A percentile compares a stretch with the other conserved stretches of the same genome.
These are phyloP conservation scores for Epinotia ramella DNA, from an alignment of 2,888 invertebrate genomes.

Conservation along the genomic window DNA sequence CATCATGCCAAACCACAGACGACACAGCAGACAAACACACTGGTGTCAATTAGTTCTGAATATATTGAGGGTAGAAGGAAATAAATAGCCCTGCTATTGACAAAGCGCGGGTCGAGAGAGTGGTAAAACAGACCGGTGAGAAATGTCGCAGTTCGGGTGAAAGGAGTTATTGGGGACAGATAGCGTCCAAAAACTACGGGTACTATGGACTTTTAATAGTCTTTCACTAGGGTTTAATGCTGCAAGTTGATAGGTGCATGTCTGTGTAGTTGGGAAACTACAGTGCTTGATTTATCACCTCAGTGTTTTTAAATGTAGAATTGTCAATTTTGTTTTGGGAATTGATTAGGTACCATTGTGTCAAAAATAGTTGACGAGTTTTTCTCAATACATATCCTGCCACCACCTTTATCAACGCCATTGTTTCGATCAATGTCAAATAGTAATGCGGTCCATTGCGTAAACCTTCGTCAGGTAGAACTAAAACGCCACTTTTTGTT, in stretches of 20 bases:
- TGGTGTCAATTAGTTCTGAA: slow-evolving; percentile 28
- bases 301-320: not conserved
- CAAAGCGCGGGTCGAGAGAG: slow-evolving; percentile 32
- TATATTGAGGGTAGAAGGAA: slow-evolving; percentile 32
- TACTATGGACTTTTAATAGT: not conserved
- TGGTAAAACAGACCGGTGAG: slow-evolving; percentile 33
- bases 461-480: too few relatives aligned
- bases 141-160: not conserved
- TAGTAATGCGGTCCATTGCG: too few relatives aligned
- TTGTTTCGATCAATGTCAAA: too few relatives aligned
- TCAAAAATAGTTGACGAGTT: too few relatives aligned
- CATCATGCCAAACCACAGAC: not conserved
- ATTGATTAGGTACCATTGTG: too few relatives aligned
- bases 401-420: too few relatives aligned
- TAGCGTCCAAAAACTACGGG: slow-evolving; percentile 19
- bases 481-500: too few relatives aligned
- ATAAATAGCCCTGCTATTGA: slow-evolving; percentile 35
- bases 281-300: not conserved
- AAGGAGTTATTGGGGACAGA: slow-evolving; percentile 26
- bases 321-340: not conserved
- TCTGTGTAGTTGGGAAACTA: not conserved
- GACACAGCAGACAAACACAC: slow-evolving; percentile 11
- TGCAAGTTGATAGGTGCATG: not conserved
- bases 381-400: too few relatives aligned
- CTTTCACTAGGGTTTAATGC: not conserved